Evolutionary conservation across 2,888 invertebrate species (phyloP).

Genomic region (Rhabditoides inermis): DNA sequence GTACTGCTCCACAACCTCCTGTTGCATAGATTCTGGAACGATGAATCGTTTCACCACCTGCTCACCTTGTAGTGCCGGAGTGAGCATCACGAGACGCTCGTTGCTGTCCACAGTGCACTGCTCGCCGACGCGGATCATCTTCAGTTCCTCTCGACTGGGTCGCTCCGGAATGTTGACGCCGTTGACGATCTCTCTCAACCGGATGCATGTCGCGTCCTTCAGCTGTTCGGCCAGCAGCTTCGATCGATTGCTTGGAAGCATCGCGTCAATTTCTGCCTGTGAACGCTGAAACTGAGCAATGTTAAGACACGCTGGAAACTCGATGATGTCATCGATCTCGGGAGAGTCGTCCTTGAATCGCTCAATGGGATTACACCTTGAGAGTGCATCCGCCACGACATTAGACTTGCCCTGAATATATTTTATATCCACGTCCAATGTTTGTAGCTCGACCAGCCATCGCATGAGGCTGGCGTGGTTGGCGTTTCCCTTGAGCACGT

Average conservation of each 20-base stretch:
- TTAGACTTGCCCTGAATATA: conserved; percentile 54
- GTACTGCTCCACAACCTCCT: conserved; percentile 11
- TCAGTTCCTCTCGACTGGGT: no score
- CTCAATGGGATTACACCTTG: conserved; percentile 20
- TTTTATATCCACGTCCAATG: conserved; percentile 51
- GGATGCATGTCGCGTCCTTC: no score
- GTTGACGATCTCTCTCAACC: no score
- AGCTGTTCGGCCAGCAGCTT: no score
- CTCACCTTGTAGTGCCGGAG: no score
- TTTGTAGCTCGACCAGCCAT: conserved; percentile 55
- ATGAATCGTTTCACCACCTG: no score
- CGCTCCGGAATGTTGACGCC: neutral
- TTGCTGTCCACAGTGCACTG: no score
- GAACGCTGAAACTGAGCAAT: no score
- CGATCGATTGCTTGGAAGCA: no score
- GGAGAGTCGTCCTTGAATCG: neutral
- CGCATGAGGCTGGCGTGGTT: conserved; percentile 54
- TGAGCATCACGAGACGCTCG: no score
- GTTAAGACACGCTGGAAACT: conserved; percentile 18
- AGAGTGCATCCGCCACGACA: conserved; percentile 53
- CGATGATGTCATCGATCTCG: conserved; percentile 14
- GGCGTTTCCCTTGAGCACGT: conserved; percentile 37
- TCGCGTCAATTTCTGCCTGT: no score
- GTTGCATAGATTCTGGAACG: conserved; percentile 7
- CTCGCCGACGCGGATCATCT: no score